A percentile compares a stretch with the other conserved stretches of the same genome.
Evolutionary conservation across 2,888 invertebrate species (phyloP).

Genomic region (Caenorhabditis sinica): DNA sequence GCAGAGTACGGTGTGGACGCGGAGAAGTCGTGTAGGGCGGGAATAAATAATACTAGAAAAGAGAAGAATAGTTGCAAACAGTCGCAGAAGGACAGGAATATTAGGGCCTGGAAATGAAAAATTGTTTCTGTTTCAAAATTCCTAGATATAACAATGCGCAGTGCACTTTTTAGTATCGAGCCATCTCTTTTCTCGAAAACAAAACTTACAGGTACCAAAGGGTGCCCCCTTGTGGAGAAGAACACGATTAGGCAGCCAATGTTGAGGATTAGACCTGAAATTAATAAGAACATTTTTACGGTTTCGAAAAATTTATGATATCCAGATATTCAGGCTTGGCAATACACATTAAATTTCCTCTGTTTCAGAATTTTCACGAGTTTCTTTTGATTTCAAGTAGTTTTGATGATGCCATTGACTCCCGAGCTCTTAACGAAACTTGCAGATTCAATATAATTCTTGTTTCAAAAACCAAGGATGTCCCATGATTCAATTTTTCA

Average conservation of each 20-base stretch:
- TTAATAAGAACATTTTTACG: too few species aligned
- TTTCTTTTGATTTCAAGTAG: not conserved
- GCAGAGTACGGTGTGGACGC: slow-evolving; percentile 52
- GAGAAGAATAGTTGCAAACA: slow-evolving; percentile 81
- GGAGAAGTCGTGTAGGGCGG: slow-evolving; percentile 81
- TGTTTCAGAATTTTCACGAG: not conserved
- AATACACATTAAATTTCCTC: not conserved
- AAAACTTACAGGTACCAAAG: slow-evolving; percentile 64
- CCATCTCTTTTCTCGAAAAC: too few species aligned
- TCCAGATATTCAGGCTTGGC: too few species aligned
- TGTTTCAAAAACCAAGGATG: too few species aligned
- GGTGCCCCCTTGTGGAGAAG: slow-evolving; percentile 64
- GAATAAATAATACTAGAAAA: slow-evolving; percentile 81
- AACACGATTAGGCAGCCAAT: slow-evolving; percentile 80
- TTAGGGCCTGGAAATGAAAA: slow-evolving; percentile 73
- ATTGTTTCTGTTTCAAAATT: too few species aligned
- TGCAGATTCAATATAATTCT: too few species aligned
- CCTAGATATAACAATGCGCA: not conserved
- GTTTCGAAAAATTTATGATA: too few species aligned
- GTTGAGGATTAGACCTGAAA: slow-evolving; percentile 78
- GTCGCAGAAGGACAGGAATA: slow-evolving; percentile 81
- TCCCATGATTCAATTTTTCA: too few species aligned
- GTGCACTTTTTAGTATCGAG: too few species aligned
- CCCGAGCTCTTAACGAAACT: too few species aligned
- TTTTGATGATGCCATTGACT: too few species aligned